Conservation (phyloP, 2,113 vertebrate genomes). For the Thalassoma bifasciatum region DNA sequence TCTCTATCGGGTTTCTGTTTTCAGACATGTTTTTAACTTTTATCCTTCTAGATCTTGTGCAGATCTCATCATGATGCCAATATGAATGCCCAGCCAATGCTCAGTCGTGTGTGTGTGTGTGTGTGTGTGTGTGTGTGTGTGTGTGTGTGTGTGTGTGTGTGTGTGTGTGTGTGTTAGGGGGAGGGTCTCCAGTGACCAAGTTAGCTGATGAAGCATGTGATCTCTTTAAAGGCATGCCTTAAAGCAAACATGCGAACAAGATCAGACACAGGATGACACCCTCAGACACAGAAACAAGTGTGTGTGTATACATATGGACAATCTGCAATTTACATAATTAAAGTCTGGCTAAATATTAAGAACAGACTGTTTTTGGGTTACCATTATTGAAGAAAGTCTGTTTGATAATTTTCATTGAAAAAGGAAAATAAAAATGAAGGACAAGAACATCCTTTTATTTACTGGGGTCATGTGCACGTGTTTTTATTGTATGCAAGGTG, state of each 20-base stretch:
- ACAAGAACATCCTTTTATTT: background rate
- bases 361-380: too few species aligned
- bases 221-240: constrained; percentile 70
- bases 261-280: constrained; percentile 40
- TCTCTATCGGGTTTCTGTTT: constrained; percentile 18
- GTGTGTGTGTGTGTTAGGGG: constrained; percentile 16
- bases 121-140: constrained; percentile 10
- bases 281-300: constrained; percentile 8
- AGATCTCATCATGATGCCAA: constrained; percentile 24
- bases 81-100: constrained; percentile 17
- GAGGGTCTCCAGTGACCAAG: constrained; percentile 70
- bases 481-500: too few species aligned
- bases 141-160: background rate
- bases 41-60: constrained; percentile 26
- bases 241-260: constrained; percentile 40
- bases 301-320: background rate
- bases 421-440: background rate
- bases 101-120: background rate
- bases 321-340: constrained; percentile 22
- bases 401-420: background rate
- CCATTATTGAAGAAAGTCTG: too few species aligned
- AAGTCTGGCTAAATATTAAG: background rate
- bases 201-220: constrained; percentile 79
- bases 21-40: constrained; percentile 13
- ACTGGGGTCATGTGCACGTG: background rate